Conservation (phyloP, 2,888 invertebrate genomes). For the Ectemnius lituratus region DNA sequence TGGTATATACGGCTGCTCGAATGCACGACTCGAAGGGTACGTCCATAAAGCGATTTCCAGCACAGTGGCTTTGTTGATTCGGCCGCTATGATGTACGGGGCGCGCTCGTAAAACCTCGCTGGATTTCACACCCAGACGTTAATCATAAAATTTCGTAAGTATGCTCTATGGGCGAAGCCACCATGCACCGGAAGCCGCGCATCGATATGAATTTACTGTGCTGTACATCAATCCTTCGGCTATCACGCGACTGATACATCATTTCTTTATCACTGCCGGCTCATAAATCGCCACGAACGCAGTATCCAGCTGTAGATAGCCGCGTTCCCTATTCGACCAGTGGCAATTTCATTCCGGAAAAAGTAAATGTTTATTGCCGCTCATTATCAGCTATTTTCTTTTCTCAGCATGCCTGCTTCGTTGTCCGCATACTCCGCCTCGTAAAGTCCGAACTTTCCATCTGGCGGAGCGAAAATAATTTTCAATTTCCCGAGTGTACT, state of each 20-base stretch:
- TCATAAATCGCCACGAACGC: slow-evolving; percentile 10
- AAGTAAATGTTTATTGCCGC: background rate
- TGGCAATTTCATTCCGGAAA: background rate
- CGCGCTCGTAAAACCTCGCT: background rate
- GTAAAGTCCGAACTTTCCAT: too few species aligned
- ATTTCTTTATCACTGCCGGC: slow-evolving; percentile 21
- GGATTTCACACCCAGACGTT: slow-evolving; percentile 12
- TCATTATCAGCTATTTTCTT: slow-evolving; percentile 6
- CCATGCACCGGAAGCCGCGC: background rate
- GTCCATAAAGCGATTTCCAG: too few species aligned
- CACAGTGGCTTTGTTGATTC: slow-evolving; percentile 11
- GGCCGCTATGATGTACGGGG: background rate
- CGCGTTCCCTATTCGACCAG: background rate
- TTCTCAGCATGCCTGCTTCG: background rate
- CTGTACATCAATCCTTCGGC: slow-evolving; percentile 22
- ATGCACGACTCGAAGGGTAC: too few species aligned
- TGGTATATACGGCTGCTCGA: too few species aligned
- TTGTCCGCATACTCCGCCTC: too few species aligned
- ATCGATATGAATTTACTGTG: slow-evolving; percentile 16
- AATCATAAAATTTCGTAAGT: slow-evolving; percentile 12
- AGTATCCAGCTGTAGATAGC: background rate
- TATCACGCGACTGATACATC: slow-evolving; percentile 14
- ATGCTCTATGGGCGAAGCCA: slow-evolving; percentile 12
- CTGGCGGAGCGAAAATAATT: too few species aligned
- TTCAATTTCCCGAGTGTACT: too few species aligned